These are phyloP conservation scores for Chelonoidis abingdonii DNA, from an alignment of 2,113 vertebrate genomes.

Conservation along the genomic window DNA sequence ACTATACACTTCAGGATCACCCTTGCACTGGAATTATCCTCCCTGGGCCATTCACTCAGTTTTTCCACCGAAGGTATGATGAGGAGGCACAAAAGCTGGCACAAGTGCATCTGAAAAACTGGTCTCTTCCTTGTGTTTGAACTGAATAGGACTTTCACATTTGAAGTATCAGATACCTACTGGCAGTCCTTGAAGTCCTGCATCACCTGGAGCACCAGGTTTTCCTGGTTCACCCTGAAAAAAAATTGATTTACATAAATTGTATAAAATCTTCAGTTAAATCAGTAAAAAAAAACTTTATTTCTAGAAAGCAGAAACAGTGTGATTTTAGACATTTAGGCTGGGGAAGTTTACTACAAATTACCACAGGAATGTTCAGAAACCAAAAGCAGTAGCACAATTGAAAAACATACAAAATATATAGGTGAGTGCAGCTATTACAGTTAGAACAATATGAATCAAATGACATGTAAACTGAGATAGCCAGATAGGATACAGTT, in stretches of 20 bases:
- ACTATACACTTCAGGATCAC: neutral
- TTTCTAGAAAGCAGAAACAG: neutral
- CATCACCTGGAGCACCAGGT: slow-evolving; percentile 90
- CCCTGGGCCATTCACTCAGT: neutral
- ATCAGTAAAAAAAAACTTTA: neutral
- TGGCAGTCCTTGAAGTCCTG: slow-evolving; percentile 91
- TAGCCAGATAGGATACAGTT: neutral
- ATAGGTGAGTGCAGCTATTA: neutral
- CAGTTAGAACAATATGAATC: neutral
- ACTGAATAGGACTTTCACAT: neutral
- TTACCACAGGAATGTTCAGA: neutral
- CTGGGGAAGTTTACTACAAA: neutral
- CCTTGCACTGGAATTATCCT: neutral
- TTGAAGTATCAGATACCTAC: slow-evolving; percentile 82
- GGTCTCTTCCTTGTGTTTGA: neutral
- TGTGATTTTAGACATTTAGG: neutral
- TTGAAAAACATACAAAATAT: neutral
- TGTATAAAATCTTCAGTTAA: neutral
- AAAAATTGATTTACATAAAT: slow-evolving; percentile 7
- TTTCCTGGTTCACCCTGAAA: slow-evolving; percentile 91
- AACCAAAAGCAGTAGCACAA: neutral
- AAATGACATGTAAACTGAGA: neutral
- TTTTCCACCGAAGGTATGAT: neutral
- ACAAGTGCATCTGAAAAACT: neutral
- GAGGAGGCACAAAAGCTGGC: neutral